Evolutionary conservation across 1,140 invertebrate genomes (phyloP).

Genomic region (Akabosia matsudoensis): DNA sequence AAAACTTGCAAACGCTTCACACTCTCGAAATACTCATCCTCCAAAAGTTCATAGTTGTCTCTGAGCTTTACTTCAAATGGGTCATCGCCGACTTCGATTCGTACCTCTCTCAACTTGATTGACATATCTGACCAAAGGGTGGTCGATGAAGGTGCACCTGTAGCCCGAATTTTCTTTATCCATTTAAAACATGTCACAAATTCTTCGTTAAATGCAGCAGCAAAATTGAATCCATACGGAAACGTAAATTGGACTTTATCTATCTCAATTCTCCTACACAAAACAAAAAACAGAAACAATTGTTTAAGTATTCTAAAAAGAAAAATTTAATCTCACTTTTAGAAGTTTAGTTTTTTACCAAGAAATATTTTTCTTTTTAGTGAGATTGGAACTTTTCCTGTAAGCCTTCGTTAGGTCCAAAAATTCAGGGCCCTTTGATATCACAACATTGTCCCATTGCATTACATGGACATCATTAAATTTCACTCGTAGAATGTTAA

Average conservation of each 20-base stretch:
- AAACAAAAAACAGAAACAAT: constrained; percentile 10
- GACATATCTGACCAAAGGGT: constrained; percentile 67
- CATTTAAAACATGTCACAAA: constrained; percentile 87
- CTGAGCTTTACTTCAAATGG: constrained; percentile 94
- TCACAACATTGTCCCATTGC: constrained; percentile 35
- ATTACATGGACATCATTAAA: constrained; percentile 39
- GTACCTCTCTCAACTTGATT: constrained; percentile 80
- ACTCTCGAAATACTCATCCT: constrained; percentile 94
- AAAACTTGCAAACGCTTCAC: constrained; percentile 85
- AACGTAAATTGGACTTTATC: constrained; percentile 72
- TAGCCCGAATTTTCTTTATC: constrained; percentile 77
- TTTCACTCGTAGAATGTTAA: constrained; percentile 28
- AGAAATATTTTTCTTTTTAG: constrained; percentile 33
- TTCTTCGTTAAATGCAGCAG: constrained; percentile 87
- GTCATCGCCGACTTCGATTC: constrained; percentile 92
- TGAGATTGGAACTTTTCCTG: constrained; percentile 25
- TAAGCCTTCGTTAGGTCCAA: constrained; percentile 31
- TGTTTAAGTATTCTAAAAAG: not conserved
- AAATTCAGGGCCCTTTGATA: constrained; percentile 31
- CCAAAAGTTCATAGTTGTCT: constrained; percentile 91
- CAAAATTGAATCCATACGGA: constrained; percentile 90
- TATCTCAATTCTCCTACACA: constrained; percentile 60
- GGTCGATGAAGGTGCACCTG: constrained; percentile 67
- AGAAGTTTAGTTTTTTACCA: constrained; percentile 38
- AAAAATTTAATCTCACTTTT: constrained; percentile 14